These are phyloP conservation scores for Hypselothyrea guttata DNA, from an alignment of 2,888 invertebrate genomes.

Conservation along the genomic window DNA sequence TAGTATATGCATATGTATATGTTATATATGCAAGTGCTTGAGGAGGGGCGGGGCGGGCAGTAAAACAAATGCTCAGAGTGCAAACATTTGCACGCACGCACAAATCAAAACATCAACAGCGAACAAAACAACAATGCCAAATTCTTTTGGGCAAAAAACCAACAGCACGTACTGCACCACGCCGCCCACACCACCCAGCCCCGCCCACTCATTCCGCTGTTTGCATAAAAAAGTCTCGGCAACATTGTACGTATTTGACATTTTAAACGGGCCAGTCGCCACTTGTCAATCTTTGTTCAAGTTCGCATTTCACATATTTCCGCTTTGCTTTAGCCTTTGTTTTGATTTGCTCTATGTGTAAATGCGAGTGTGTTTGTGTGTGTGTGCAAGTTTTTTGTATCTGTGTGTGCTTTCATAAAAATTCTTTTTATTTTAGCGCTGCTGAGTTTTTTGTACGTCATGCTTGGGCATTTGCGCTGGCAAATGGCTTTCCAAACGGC, in stretches of 20 bases:
- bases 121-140: constrained; percentile 31
- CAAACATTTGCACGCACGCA: constrained; percentile 75
- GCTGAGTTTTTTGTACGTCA: constrained; percentile 28
- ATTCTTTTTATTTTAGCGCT: constrained; percentile 21
- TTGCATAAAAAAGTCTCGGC: constrained; percentile 66
- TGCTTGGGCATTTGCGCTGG: constrained; percentile 38
- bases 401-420: constrained; percentile 12
- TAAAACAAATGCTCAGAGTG: constrained; percentile 64
- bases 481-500: constrained; percentile 68
- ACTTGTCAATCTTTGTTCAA: constrained; percentile 75
- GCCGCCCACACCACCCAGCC: not conserved
- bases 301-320: constrained; percentile 72
- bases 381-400: no score
- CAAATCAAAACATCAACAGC: constrained; percentile 75
- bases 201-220: constrained; percentile 19
- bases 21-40: constrained; percentile 4
- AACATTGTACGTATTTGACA: constrained; percentile 75
- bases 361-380: constrained; percentile 7
- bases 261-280: constrained; percentile 75
- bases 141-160: constrained; percentile 50
- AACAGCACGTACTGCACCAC: constrained; percentile 44
- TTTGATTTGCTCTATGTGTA: constrained; percentile 43
- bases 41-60: constrained; percentile 12
- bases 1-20: constrained; percentile 14
- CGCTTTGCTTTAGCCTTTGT: constrained; percentile 49